Conservation (phyloP, 2,113 vertebrate species). For the human (Homo sapiens) region DNA sequence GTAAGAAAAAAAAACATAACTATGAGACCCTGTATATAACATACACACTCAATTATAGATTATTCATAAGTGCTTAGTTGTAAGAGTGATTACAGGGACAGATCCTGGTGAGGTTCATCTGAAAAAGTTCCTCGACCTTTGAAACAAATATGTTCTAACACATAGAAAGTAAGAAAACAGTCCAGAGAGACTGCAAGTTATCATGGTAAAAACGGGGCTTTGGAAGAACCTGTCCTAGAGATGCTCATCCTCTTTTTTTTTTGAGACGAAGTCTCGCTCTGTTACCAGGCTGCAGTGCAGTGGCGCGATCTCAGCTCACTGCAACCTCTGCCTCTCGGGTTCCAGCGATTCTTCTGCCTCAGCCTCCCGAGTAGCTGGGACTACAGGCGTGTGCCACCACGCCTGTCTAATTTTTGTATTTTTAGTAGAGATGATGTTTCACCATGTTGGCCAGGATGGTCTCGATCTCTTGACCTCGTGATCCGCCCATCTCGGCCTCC, state of each 20-base stretch:
- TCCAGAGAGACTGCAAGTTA: constrained; percentile 2
- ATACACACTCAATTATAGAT: neutral
- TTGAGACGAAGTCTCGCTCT: too few relatives aligned
- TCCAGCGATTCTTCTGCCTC: too few relatives aligned
- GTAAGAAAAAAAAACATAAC: constrained; percentile 28
- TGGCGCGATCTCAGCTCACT: too few relatives aligned
- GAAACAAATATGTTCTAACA: constrained; percentile 37
- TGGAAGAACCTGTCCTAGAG: neutral
- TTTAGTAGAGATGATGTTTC: too few relatives aligned
- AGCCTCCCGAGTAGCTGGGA: too few relatives aligned
- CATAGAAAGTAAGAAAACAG: constrained; percentile 12
- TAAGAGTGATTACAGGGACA: neutral
- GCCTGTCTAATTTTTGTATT: too few relatives aligned
- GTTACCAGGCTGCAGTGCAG: too few relatives aligned
- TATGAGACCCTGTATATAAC: neutral
- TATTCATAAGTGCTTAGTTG: neutral
- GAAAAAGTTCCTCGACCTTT: constrained; percentile 14
- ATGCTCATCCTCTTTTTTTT: neutral
- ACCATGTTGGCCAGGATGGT: too few relatives aligned
- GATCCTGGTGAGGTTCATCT: constrained; percentile 3
- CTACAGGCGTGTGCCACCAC: too few relatives aligned
- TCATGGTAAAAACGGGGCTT: neutral
- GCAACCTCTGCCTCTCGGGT: too few relatives aligned
- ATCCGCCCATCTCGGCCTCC: too few relatives aligned
- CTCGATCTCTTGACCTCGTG: too few relatives aligned